A percentile compares a stretch with the other conserved stretches of the same genome.
Evolutionary conservation across 2,888 invertebrate genomes (phyloP).

Genomic region (Lasioglossum leucozonium): DNA sequence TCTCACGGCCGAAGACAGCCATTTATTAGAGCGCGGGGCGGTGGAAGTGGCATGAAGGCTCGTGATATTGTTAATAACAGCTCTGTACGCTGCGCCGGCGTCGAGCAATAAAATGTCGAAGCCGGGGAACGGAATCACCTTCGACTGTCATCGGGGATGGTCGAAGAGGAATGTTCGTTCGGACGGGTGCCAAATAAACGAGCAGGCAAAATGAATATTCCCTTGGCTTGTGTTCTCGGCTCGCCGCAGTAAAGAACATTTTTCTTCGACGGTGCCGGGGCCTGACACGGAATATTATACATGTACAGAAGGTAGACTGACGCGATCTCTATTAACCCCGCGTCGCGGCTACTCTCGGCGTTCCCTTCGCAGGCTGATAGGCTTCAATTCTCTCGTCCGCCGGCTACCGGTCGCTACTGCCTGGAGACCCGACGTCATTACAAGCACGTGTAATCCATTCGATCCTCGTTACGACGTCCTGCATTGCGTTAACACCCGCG

Average conservation of each 20-base stretch:
- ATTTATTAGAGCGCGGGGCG: background rate
- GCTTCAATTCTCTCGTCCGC: conserved; percentile 71
- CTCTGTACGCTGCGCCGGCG: background rate
- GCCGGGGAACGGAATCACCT: conserved; percentile 6
- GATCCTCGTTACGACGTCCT: conserved; percentile 72
- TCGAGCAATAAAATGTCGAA: conserved; percentile 10
- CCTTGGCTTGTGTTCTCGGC: background rate
- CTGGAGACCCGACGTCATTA: conserved; percentile 68
- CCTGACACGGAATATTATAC: conserved; percentile 63
- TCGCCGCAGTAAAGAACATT: conserved; percentile 4
- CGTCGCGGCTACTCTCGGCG: conserved; percentile 62
- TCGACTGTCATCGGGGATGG: background rate
- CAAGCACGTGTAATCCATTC: conserved; percentile 76
- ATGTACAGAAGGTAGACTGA: conserved; percentile 71
- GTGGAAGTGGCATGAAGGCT: background rate
- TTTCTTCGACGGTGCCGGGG: conserved; percentile 21
- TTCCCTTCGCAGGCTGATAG: conserved; percentile 66
- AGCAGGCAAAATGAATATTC: conserved; percentile 49
- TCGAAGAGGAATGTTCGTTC: conserved; percentile 2
- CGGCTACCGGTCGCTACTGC: conserved; percentile 67
- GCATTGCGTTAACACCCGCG: conserved; percentile 66
- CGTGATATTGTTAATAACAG: conserved; percentile 17
- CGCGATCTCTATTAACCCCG: conserved; percentile 81
- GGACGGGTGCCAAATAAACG: conserved; percentile 36
- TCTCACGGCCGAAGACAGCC: conserved; percentile 1